These are phyloP conservation scores for Phenganax subtilis DNA, from an alignment of 92 coral and sea anemone species.

Conservation along the genomic window DNA sequence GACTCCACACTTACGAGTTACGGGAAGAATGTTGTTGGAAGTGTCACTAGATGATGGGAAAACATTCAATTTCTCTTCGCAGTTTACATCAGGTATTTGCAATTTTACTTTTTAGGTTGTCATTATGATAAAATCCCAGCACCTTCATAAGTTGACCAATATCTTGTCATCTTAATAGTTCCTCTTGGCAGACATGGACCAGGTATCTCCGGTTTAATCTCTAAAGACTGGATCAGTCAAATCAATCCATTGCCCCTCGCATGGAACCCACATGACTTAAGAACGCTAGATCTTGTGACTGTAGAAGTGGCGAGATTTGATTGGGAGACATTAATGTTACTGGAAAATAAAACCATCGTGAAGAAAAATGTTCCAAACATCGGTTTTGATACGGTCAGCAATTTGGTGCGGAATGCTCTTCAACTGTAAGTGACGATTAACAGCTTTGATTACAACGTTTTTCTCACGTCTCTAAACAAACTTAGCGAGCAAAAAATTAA, in stretches of 20 bases:
- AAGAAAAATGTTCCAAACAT: slow-evolving; percentile 12
- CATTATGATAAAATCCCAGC: background rate
- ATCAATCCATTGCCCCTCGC: slow-evolving; percentile 9
- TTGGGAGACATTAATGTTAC: slow-evolving; percentile 19
- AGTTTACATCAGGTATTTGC: slow-evolving; percentile 35
- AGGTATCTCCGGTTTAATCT: slow-evolving; percentile 25
- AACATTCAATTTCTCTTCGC: slow-evolving; percentile 39
- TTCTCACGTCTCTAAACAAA: background rate
- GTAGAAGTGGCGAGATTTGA: slow-evolving; percentile 32
- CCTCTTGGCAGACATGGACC: slow-evolving; percentile 33
- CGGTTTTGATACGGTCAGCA: slow-evolving; percentile 15
- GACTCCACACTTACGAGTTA: slow-evolving; percentile 34
- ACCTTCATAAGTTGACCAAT: background rate
- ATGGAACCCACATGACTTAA: slow-evolving; percentile 30
- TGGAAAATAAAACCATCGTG: slow-evolving; percentile 25
- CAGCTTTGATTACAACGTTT: background rate
- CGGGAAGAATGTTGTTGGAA: slow-evolving; percentile 32
- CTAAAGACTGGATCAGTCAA: slow-evolving; percentile 33
- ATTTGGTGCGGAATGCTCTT: background rate
- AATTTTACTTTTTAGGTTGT: background rate
- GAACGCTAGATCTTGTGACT: background rate
- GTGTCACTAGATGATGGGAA: slow-evolving; percentile 47
- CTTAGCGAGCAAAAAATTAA: background rate
- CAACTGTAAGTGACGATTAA: slow-evolving; percentile 5
- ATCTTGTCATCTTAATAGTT: slow-evolving; percentile 4